These are phyloP conservation scores for Hippocampus kuda DNA, from an alignment of 2,797 vertebrate species.

Conservation along the genomic window DNA sequence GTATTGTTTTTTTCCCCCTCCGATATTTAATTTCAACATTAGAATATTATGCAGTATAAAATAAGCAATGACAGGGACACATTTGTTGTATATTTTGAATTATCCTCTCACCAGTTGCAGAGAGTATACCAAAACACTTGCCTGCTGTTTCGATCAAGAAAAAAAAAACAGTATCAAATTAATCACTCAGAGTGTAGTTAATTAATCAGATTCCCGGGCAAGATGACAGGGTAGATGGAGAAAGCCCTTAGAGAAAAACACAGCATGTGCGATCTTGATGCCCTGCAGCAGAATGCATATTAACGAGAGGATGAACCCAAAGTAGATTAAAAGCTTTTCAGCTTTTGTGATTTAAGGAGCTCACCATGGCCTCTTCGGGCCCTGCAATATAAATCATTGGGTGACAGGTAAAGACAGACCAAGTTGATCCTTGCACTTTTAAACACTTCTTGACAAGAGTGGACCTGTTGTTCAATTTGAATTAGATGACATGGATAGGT, in stretches of 20 bases:
- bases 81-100: background rate
- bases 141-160: background rate
- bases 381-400: constrained; percentile 20
- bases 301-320: constrained; percentile 42
- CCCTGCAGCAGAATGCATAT: constrained; percentile 40
- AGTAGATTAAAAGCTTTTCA: constrained; percentile 68
- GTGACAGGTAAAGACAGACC: constrained; percentile 18
- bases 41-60: background rate
- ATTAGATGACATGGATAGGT: constrained; percentile 1
- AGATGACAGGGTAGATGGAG: constrained; percentile 15
- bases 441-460: constrained; percentile 7
- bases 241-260: constrained; percentile 22
- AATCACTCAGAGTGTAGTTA: constrained; percentile 30
- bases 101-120: background rate
- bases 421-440: constrained; percentile 17
- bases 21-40: background rate
- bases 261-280: constrained; percentile 35
- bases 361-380: constrained; percentile 41
- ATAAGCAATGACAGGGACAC: background rate
- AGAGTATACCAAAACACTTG: background rate
- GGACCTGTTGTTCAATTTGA: background rate
- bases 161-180: constrained; percentile 33
- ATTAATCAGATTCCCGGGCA: constrained; percentile 46
- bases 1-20: background rate
- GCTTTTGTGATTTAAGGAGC: constrained; percentile 56